Percentiles rank a stretch among this genome's conserved stretches.
phyloP scores from a whole-genome alignment of 1,140 invertebrate species.

The Trichogramma pretiosum region DNA sequence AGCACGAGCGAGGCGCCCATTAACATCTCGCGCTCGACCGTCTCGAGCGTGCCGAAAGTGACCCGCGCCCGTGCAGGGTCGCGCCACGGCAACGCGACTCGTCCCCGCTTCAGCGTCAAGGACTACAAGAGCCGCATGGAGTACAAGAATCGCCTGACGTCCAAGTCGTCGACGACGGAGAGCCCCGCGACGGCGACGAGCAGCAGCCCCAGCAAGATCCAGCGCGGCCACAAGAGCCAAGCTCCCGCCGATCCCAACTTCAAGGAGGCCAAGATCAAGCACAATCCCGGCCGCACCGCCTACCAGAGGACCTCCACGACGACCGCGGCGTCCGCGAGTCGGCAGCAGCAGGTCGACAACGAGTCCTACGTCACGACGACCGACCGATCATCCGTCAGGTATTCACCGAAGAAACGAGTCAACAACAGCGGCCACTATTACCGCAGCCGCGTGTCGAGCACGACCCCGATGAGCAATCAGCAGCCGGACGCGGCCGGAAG shows the following conservation, averaged over 20 bases:
- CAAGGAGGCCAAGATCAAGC: slow-evolving; percentile 30
- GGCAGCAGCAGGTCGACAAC: not conserved
- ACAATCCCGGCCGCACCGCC: slow-evolving; percentile 32
- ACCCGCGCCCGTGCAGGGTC: slow-evolving; percentile 32
- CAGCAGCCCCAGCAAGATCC: slow-evolving; percentile 6
- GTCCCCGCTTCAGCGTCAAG: slow-evolving; percentile 41
- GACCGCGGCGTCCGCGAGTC: slow-evolving; percentile 3
- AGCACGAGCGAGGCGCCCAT: slow-evolving; percentile 17
- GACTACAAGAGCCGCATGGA: slow-evolving; percentile 44
- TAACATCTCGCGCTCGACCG: slow-evolving; percentile 7
- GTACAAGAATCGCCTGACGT: slow-evolving; percentile 32
- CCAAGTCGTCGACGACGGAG: slow-evolving; percentile 21
- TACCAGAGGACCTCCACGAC: slow-evolving; percentile 31
- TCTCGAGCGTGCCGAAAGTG: slow-evolving; percentile 21
- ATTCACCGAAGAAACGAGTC: slow-evolving; percentile 32
- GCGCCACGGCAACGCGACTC: slow-evolving; percentile 34
- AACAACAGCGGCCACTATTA: slow-evolving; percentile 32
- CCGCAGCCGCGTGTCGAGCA: slow-evolving; percentile 26
- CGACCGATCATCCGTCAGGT: slow-evolving; percentile 31
- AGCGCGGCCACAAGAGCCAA: slow-evolving; percentile 19
- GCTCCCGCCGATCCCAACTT: slow-evolving; percentile 1
- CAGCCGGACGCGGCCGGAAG: not conserved
- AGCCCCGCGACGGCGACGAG: not conserved
- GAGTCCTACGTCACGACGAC: slow-evolving; percentile 13
- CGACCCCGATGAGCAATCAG: slow-evolving; percentile 5